phyloP scores from a whole-genome alignment of 2,888 invertebrate genomes.

The Cyclophora albipunctata region DNA sequence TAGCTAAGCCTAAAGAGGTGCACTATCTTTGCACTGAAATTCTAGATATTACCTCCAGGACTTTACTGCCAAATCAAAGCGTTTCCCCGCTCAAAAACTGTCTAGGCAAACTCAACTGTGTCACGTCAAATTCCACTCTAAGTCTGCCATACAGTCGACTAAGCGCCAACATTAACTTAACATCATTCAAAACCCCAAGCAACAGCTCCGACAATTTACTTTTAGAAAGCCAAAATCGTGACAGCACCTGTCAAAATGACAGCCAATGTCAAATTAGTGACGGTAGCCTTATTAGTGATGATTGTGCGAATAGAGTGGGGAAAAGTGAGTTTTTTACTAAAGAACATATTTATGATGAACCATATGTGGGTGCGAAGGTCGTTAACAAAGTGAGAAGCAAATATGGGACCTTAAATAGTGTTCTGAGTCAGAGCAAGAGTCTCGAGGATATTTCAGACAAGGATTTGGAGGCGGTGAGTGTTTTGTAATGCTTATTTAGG shows the following conservation, averaged over 20 bases:
- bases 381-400: constrained; percentile 20
- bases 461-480: constrained; percentile 30
- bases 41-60: constrained; percentile 53
- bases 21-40: constrained; percentile 71
- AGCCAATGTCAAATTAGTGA: constrained; percentile 11
- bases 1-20: constrained; percentile 56
- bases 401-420: constrained; percentile 46
- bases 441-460: constrained; percentile 33
- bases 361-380: constrained; percentile 38
- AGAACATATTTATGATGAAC: constrained; percentile 80
- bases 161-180: constrained; percentile 27
- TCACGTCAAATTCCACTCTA: constrained; percentile 48
- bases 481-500: neutral
- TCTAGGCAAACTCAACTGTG: constrained; percentile 62
- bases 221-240: constrained; percentile 21
- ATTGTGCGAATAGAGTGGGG: constrained; percentile 10
- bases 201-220: constrained; percentile 38
- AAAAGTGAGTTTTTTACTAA: constrained; percentile 51
- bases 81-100: constrained; percentile 48
- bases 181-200: constrained; percentile 26
- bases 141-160: constrained; percentile 60
- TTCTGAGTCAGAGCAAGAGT: constrained; percentile 37
- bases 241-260: neutral
- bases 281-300: constrained; percentile 38
- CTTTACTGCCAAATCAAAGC: constrained; percentile 38